Evolutionary conservation across 2,888 invertebrate genomes (phyloP), one percentile per base, ranked within the genome.

Genomic region (Cephus spinipes): DNA sequence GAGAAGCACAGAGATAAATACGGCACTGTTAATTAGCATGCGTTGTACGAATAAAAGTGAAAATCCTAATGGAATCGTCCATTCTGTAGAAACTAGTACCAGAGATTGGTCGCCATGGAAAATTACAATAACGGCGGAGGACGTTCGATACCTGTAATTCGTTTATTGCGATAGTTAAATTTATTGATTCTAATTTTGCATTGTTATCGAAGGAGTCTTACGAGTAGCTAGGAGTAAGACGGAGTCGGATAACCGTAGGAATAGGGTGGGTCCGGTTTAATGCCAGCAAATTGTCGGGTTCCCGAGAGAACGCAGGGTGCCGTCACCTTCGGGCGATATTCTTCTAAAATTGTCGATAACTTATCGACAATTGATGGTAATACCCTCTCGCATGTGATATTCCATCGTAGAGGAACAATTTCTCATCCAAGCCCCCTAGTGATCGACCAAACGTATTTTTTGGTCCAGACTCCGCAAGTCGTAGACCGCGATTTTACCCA

Each of bases 311-410:
- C 31, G 73, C 33, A 69, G 69, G 73, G 34, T 75, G 69, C 73
- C 80, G 77, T 80, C 78, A 80, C 81, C 85, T 85, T 83, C 87
- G 85, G 81, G 81, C 89, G 84, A 85, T 86, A 81, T 85, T 87
- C 87, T 87, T 88, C 85, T 85, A 86, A 89, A 88, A 89, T 89
- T 83, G 85, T 86, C 89, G 89, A 89, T 89, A 89, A 88, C 85
- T 89, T 87, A 89, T 88, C 88, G 88, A 81, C 86, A 84, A 89
- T 89, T 85, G 85, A 79, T 85, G 82, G 83, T 89, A 87, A 87
- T 88, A 85, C 81, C 81, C 82, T 81, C 74, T 31, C 75, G 69
- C 69, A 31, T 68, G 55, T 74, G 77, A 40, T 71, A 73, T 75
- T 69, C 36, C 74, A 33, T 69, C 71, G 35, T 68, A 75, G 31